Percentiles rank a stretch among this genome's conserved stretches.
phyloP scores from a whole-genome alignment of 2,113 vertebrate species.

The Ctenomys sociabilis region DNA sequence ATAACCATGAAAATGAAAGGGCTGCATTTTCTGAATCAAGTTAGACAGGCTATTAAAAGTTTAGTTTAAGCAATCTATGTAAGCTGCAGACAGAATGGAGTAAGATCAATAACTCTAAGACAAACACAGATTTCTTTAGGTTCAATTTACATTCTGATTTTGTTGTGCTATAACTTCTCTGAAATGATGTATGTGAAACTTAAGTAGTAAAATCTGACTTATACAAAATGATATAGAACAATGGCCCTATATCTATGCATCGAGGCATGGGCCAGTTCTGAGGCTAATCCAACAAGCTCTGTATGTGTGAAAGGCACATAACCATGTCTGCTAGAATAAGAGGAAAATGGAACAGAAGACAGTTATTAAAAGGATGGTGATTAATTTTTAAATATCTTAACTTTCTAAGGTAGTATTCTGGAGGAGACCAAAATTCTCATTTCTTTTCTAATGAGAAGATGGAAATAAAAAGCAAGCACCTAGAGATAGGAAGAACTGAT shows the following conservation, averaged over 20 bases:
- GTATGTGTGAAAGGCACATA: background rate
- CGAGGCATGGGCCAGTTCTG: background rate
- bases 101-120: background rate
- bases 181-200: background rate
- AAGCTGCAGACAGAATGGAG: background rate
- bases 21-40: background rate
- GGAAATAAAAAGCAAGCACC: background rate
- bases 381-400: background rate
- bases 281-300: background rate
- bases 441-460: background rate
- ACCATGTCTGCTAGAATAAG: background rate
- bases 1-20: background rate
- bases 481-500: background rate
- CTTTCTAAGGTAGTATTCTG: background rate
- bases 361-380: background rate
- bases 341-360: background rate
- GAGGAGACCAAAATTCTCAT: background rate
- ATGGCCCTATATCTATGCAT: background rate
- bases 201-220: conserved; percentile 12
- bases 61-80: background rate
- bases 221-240: background rate
- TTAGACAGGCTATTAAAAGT: background rate
- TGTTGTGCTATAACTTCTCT: background rate
- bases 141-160: conserved; percentile 1
- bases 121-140: background rate